Evolutionary conservation across 1,140 invertebrate species (phyloP), one percentile per base, ranked within the genome.

Genomic region (Papilio glaucus): DNA sequence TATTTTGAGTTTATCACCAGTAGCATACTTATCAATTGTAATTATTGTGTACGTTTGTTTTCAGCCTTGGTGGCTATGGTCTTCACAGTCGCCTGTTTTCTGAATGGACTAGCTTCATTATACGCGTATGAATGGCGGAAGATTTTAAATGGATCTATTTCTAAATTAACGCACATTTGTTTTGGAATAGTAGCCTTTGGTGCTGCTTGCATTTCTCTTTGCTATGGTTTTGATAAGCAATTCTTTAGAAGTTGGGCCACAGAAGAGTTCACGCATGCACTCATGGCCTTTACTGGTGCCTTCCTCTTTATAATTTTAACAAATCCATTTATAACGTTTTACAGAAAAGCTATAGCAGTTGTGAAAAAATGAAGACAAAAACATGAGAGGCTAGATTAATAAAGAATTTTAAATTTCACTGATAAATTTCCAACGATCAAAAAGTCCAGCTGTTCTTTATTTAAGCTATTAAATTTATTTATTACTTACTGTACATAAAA

Each of bases 141-240:
- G 33, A 80, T 75, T n/a, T 73, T 87, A 21, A 82, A 85, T 8
- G 75, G 81, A 13, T 83, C 76, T 26, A 60, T 88, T 5, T 87
- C 85, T 4, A 90, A 84, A 60, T 72, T 90, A 1, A 81, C 79
- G 0, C 86, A 88, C 62, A 86, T 88, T 29, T 80, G 76, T 39
- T 88, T 88, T 45, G 88, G 88, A n/a, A 75, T 78, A 4, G 76
- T 85, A 0, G 85, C 82, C 9, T 87, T 85, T 57, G 71, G 29
- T 6, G 63, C 80, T 6, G 77, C 86, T 6, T 73, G 77, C 57
- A 79, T 87, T 24, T 73, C 71, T 38, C 74, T 90, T 10, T 82
- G 77, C 73, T 89, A 85, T 38, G 86, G 87, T 7, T 85, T 86
- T 45, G 75, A 87, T 37, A 85, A 87, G 21, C 37, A 0, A 0